These are phyloP conservation scores for Sminthurinus aureus DNA, from an alignment of 2,888 invertebrate species.

Conservation along the genomic window DNA sequence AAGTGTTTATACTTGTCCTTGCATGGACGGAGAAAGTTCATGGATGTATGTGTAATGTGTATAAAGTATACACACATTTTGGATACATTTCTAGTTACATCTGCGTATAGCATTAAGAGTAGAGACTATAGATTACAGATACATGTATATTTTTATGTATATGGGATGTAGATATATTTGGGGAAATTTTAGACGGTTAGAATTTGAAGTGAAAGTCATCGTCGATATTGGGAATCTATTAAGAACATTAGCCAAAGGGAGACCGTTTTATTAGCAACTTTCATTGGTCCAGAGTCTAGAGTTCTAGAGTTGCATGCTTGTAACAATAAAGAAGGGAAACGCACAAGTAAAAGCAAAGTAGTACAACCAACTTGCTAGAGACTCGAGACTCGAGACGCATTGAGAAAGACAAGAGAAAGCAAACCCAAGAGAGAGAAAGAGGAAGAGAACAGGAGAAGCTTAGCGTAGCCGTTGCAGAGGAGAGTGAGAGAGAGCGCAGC, in stretches of 20 bases:
- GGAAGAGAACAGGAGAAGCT: neutral
- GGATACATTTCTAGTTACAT: neutral
- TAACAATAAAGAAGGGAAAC: constrained; percentile 57
- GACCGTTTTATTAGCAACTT: constrained; percentile 55
- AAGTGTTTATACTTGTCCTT: neutral
- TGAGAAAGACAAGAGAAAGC: neutral
- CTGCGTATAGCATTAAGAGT: neutral
- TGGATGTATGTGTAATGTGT: too few relatives aligned
- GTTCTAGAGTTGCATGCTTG: constrained; percentile 59
- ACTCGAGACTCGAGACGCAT: neutral
- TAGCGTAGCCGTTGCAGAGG: neutral
- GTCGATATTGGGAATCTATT: constrained; percentile 57
- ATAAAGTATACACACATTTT: too few relatives aligned
- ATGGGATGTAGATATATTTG: neutral
- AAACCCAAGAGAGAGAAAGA: too few relatives aligned
- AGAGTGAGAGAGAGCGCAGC: constrained; percentile 38
- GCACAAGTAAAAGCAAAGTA: constrained; percentile 35
- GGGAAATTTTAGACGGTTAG: neutral
- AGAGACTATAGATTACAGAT: constrained; percentile 32
- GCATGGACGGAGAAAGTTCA: constrained; percentile 25
- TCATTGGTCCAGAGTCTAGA: constrained; percentile 54
- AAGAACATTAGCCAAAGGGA: constrained; percentile 58
- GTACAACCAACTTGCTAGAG: neutral
- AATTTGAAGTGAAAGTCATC: constrained; percentile 39
- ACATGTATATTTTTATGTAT: constrained; percentile 10